Evolutionary conservation across 2,113 vertebrate species (phyloP), one percentile per base, ranked within the genome.

Genomic region (Toxotes chatareus): DNA sequence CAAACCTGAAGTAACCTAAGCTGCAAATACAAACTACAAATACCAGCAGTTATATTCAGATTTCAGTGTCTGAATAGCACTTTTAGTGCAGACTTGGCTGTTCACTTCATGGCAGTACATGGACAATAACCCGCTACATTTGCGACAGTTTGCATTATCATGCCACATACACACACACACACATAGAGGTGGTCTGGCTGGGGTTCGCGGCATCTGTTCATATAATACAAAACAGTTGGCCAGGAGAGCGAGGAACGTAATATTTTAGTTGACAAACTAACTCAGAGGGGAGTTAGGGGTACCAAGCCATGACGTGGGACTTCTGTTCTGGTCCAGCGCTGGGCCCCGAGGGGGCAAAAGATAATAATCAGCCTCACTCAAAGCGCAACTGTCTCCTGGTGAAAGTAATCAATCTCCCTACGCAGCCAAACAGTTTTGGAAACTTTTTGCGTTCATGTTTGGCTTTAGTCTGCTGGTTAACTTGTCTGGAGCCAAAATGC

Each of bases 401-500:
- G 47, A 87, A 80, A 68, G 23, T 51, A 76, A 68, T 62, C 71
- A 72, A 53, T 64, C 51, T 51, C 23, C 32, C 55, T 23, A 32
- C 59, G 67, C 9, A 32, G 69, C 44, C 82, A 76, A 75, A 73
- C 27, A 68, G n/a, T 49, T 86, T 71, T 83, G 82, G 80, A 91
- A 83, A 88, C 49, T 40, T 59, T 44, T 66, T 79, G 47, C 49
- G 32, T 36, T 85, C 44, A 46, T 19, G 68, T 83, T 78, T 87
- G 84, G 77, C 76, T 72, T 69, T 5, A n/a, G 80, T 55, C 16
- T 77, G 62, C 47, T 62, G 69, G 68, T 83, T 63, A 38, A 49
- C 40, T 65, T 9, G 42, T 65, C 46, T 72, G 46, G 72, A 81
- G 78, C 79, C 72, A 61, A 64, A 77, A 70, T 32, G 44, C 66